These are phyloP conservation scores for Rhinolophus ferrumequinum DNA, from an alignment of 2,113 vertebrate genomes.

Conservation along the genomic window DNA sequence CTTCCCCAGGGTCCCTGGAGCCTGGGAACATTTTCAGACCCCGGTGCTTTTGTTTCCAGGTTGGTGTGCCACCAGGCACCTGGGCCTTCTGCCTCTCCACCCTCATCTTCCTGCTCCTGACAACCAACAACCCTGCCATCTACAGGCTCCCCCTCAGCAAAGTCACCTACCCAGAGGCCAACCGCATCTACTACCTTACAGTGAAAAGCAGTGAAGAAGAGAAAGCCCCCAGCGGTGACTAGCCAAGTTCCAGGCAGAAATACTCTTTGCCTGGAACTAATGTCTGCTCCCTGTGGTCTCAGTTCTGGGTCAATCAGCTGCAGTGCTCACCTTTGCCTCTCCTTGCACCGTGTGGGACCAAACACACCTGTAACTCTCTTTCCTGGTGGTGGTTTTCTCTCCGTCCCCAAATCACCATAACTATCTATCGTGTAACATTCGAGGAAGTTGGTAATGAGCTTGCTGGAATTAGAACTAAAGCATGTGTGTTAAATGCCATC, in stretches of 20 bases:
- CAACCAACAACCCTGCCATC: constrained; percentile 88
- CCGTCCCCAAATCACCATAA: constrained; percentile 3
- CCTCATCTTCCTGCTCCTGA: constrained; percentile 93
- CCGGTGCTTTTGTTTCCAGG: constrained; percentile 79
- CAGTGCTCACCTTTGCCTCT: not conserved
- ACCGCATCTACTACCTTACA: constrained; percentile 87
- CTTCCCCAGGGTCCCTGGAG: not conserved
- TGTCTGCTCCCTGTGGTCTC: not conserved
- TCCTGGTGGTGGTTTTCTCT: constrained; percentile 5
- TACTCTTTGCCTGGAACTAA: not conserved
- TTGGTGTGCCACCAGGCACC: constrained; percentile 92
- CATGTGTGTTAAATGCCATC: not conserved
- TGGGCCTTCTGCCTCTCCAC: constrained; percentile 98
- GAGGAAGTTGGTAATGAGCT: not conserved
- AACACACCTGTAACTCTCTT: not conserved
- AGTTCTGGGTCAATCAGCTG: not conserved
- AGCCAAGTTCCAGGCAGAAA: constrained; percentile 46
- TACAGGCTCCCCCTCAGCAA: constrained; percentile 93
- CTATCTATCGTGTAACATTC: not conserved
- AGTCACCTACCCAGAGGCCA: constrained; percentile 96
- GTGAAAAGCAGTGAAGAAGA: constrained; percentile 56
- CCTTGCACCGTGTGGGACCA: not conserved
- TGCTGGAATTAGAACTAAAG: not conserved
- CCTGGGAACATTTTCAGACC: not conserved
- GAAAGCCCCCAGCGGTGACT: constrained; percentile 61